Base-by-base conservation (phyloP, 2,888 invertebrate genomes). In the Ptychoptera albimana region DNA sequence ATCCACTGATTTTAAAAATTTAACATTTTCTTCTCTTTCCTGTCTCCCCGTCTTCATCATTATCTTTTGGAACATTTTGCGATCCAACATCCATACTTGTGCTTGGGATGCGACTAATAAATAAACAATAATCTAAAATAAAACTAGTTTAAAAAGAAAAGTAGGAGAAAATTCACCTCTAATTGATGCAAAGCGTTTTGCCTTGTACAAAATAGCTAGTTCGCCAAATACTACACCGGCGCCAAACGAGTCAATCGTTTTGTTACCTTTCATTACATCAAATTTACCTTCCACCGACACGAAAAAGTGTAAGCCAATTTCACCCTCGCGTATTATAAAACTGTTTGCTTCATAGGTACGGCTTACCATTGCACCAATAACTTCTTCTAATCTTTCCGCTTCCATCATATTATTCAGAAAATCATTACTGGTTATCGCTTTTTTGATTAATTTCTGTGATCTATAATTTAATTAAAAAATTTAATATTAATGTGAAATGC, bases 181-280 rank as follows among this genome's bases (percentile, higher is more conserved):
- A 47, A 93, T 82, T 1, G 89, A 85, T 1, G 92, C 91, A 51
- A 87, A 82, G 50, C 93, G 71, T 56, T 86, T 88, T 34, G 92
- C 91, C 66, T 92, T 92, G 66, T 96, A 94, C 29, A 96, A 69
- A 52, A 96, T 81, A 8, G 94, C 93, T 42, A 96, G 69, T 68
- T 96, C 96, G 2, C 96, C 94, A 68, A 94, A 75, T 49, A 88
- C 78, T 56, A 82, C 74, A 6, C 86, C 87, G 0, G 85, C 76
- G 0, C 82, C 81, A 61, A 96, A 83, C 46, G 73, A 81, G 37
- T 80, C 80, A 39, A 92, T 76, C 3, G 78, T 74, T 56, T 79
- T 75, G 9, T 76, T 82, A 37, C 81, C 79, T 57, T 91, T 82
- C 32, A 84, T 74, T 11, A 94, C 87, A 61, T 92, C 86, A 57